phyloP scores from a whole-genome alignment of 2,797 vertebrate genomes.

The Danio aesculapii region DNA sequence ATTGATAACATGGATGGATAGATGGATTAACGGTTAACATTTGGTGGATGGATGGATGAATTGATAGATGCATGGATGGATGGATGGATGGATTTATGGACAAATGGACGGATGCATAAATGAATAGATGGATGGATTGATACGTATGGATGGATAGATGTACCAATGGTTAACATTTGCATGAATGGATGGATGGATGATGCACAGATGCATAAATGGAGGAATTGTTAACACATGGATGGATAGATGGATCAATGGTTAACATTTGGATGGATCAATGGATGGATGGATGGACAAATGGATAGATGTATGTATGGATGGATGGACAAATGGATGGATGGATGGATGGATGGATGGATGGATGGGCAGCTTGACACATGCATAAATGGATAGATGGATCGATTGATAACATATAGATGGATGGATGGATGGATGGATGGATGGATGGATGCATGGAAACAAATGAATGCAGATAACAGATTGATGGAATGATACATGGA shows the following conservation, averaged over 20 bases:
- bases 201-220: neutral
- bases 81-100: neutral
- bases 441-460: neutral
- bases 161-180: neutral
- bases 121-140: neutral
- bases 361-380: fast-evolving
- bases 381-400: fast-evolving
- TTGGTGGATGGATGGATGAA: neutral
- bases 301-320: no score
- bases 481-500: no score
- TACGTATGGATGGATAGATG: neutral
- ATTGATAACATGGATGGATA: neutral
- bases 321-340: no score
- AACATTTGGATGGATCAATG: no score
- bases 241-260: neutral
- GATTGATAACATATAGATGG: no score
- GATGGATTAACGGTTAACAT: neutral
- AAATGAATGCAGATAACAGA: no score
- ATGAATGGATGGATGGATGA: fast-evolving
- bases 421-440: no score
- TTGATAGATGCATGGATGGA: neutral
- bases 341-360: neutral
- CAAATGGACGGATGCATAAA: neutral
- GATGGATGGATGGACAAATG: neutral
- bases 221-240: neutral